These are phyloP conservation scores for Marmota flaviventris DNA, from an alignment of 2,113 vertebrate species.

Conservation along the genomic window DNA sequence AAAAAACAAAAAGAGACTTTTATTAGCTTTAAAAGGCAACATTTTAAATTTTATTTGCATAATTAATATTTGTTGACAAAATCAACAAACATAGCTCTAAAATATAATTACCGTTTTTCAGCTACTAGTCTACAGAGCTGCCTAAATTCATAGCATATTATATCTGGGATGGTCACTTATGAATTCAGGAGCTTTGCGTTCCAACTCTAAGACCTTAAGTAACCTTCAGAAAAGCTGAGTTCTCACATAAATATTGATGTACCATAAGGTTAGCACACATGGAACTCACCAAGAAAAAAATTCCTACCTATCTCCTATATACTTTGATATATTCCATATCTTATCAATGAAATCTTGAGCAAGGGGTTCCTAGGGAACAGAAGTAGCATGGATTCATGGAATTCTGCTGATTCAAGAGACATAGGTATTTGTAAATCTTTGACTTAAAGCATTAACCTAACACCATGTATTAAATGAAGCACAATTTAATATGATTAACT, in stretches of 20 bases:
- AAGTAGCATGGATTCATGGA: neutral
- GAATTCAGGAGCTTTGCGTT: neutral
- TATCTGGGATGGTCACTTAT: neutral
- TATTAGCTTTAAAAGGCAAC: neutral
- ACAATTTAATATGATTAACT: constrained; percentile 50
- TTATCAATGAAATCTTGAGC: constrained; percentile 11
- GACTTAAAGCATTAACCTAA: neutral
- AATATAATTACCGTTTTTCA: neutral
- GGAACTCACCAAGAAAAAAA: neutral
- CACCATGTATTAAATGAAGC: neutral
- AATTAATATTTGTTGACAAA: constrained; percentile 24
- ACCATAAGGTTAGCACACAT: neutral
- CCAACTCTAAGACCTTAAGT: neutral
- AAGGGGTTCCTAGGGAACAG: neutral
- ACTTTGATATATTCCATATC: constrained; percentile 24
- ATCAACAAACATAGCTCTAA: neutral
- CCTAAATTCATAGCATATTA: neutral
- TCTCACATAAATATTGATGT: neutral
- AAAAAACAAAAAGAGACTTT: neutral
- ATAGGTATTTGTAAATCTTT: constrained; percentile 29
- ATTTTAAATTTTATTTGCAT: neutral
- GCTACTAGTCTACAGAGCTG: neutral
- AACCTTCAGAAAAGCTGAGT: neutral
- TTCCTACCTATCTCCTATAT: neutral
- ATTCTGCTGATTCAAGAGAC: constrained; percentile 23